These are phyloP conservation scores for Triplophysa yarkandensis DNA, from an alignment of 2,797 vertebrate genomes.

Conservation along the genomic window DNA sequence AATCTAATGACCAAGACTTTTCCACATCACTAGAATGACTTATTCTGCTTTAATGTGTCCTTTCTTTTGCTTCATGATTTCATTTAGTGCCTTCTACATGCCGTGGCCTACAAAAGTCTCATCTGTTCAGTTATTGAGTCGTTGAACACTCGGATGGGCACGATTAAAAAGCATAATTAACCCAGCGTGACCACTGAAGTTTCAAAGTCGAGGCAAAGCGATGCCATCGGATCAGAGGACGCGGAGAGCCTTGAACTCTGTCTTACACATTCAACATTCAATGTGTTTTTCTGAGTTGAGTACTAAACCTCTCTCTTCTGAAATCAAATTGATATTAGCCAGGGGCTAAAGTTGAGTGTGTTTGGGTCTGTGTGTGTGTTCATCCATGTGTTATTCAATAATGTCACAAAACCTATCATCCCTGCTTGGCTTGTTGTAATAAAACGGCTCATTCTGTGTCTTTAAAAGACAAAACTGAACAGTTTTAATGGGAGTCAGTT, in stretches of 20 bases:
- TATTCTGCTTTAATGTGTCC: not conserved
- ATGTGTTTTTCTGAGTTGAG: not conserved
- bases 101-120: not conserved
- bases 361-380: conserved; percentile 41
- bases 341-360: conserved; percentile 6
- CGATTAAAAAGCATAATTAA: conserved; percentile 37
- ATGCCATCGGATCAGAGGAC: conserved; percentile 1
- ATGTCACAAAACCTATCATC: conserved; percentile 3
- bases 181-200: conserved; percentile 18
- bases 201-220: conserved; percentile 25
- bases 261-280: not conserved
- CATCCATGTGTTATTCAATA: conserved; percentile 28
- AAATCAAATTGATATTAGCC: conserved; percentile 9
- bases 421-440: conserved; percentile 18
- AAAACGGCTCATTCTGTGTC: conserved; percentile 6
- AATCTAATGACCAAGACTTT: not conserved
- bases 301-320: conserved; percentile 1
- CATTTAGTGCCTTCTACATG: not conserved
- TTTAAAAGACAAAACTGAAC: conserved; percentile 22
- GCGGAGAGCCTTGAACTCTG: not conserved
- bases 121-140: not conserved
- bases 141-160: conserved; percentile 18
- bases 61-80: not conserved
- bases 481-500: conserved; percentile 21
- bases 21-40: not conserved